phyloP scores from a whole-genome alignment of 2,888 invertebrate species.

The Tethea ocularis region DNA sequence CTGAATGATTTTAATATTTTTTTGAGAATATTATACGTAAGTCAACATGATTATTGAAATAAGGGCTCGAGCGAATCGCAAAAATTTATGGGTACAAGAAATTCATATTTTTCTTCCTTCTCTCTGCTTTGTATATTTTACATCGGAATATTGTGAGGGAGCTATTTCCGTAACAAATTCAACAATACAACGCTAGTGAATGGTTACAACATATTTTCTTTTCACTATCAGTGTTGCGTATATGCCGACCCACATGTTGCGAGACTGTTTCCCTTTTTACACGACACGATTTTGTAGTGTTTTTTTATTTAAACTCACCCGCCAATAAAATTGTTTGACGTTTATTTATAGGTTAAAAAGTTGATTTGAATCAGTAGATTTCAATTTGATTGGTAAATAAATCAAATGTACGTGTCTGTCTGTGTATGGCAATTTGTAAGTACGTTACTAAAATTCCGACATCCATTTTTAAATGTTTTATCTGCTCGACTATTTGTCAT shows the following conservation, averaged over 20 bases:
- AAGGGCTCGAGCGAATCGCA: neutral
- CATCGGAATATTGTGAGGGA: conserved; percentile 1
- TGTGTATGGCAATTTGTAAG: too few relatives aligned
- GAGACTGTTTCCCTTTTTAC: conserved; percentile 10
- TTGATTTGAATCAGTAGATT: too few relatives aligned
- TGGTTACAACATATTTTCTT: conserved; percentile 35
- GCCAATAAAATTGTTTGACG: too few relatives aligned
- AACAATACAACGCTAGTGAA: neutral
- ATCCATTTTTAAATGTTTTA: too few relatives aligned
- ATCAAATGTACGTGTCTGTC: too few relatives aligned
- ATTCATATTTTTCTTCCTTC: conserved; percentile 1
- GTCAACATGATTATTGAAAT: neutral
- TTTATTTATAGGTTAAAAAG: too few relatives aligned
- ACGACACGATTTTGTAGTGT: conserved; percentile 17
- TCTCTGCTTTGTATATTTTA: neutral
- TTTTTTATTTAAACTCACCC: neutral
- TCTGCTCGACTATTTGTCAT: too few relatives aligned
- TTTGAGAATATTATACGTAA: neutral
- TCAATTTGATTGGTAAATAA: too few relatives aligned
- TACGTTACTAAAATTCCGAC: too few relatives aligned
- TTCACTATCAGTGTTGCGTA: conserved; percentile 31
- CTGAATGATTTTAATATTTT: neutral
- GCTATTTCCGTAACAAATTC: conserved; percentile 4
- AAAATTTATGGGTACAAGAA: neutral
- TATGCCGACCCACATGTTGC: conserved; percentile 22